These are phyloP conservation scores for Mirounga angustirostris DNA, from an alignment of 2,113 vertebrate species.

Conservation along the genomic window DNA sequence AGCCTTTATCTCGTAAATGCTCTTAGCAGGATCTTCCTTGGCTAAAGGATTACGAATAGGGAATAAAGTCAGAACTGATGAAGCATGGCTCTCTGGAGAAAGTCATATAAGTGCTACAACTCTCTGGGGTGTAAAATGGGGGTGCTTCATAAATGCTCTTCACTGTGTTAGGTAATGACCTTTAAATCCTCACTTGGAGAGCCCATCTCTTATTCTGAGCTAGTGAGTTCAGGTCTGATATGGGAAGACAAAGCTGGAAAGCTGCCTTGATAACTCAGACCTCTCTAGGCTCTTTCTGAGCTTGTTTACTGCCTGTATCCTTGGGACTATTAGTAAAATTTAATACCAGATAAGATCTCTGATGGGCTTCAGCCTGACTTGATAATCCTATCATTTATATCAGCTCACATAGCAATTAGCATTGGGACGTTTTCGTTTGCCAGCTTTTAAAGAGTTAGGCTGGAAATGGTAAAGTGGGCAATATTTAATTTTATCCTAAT, in stretches of 20 bases:
- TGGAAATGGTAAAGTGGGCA: not conserved
- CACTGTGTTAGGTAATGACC: not conserved
- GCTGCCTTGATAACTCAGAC: accelerated
- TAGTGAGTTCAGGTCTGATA: not conserved
- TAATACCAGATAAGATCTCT: not conserved
- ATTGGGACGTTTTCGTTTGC: not conserved
- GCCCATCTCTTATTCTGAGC: not conserved
- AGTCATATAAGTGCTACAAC: too few species aligned
- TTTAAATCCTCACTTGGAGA: not conserved
- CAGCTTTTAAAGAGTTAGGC: not conserved
- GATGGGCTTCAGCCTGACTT: not conserved
- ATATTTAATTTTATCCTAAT: not conserved
- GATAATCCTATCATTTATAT: not conserved
- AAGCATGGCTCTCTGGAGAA: not conserved
- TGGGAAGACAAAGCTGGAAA: not conserved
- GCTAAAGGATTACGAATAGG: not conserved
- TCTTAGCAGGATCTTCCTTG: not conserved
- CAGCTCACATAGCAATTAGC: not conserved
- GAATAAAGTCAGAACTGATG: not conserved
- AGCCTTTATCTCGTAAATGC: not conserved
- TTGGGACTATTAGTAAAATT: not conserved
- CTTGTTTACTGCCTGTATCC: not conserved
- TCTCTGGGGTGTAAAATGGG: not conserved
- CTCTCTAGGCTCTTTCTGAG: not conserved
- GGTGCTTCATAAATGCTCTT: not conserved